Conservation (phyloP, 2,888 invertebrate species). For the Leucophenga maculata region DNA sequence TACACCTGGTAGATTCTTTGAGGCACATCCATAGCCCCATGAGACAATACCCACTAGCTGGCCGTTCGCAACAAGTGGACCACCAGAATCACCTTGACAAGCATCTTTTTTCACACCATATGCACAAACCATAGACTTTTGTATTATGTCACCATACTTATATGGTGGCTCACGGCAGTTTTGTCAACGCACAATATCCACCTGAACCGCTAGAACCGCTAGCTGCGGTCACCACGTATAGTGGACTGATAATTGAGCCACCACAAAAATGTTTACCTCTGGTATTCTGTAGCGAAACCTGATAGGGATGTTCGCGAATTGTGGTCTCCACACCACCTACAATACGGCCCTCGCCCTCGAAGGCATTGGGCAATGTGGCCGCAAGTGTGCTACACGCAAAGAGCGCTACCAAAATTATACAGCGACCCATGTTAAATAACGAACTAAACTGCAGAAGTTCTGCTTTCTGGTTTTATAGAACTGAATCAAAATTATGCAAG, state of each 20-base stretch:
- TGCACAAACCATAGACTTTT: conserved; percentile 62
- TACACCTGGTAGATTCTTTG: conserved; percentile 58
- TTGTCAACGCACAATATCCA: conserved; percentile 47
- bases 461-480: not conserved
- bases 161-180: conserved; percentile 45
- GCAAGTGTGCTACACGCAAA: conserved; percentile 45
- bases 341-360: conserved; percentile 62
- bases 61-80: conserved; percentile 55
- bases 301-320: conserved; percentile 71
- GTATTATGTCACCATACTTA: conserved; percentile 51
- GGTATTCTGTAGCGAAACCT: conserved; percentile 69
- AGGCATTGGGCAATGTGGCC: conserved; percentile 39
- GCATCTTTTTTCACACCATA: conserved; percentile 56
- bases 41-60: conserved; percentile 67
- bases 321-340: conserved; percentile 72
- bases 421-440: conserved; percentile 32
- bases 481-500: not conserved
- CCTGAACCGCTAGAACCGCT: conserved; percentile 48
- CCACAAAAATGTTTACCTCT: conserved; percentile 70
- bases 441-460: not conserved
- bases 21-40: conserved; percentile 67
- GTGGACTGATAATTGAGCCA: conserved; percentile 66
- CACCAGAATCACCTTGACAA: conserved; percentile 68
- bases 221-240: conserved; percentile 71
- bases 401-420: conserved; percentile 22